phyloP scores from a whole-genome alignment of 2,113 vertebrate genomes.

The Hylia prasina region DNA sequence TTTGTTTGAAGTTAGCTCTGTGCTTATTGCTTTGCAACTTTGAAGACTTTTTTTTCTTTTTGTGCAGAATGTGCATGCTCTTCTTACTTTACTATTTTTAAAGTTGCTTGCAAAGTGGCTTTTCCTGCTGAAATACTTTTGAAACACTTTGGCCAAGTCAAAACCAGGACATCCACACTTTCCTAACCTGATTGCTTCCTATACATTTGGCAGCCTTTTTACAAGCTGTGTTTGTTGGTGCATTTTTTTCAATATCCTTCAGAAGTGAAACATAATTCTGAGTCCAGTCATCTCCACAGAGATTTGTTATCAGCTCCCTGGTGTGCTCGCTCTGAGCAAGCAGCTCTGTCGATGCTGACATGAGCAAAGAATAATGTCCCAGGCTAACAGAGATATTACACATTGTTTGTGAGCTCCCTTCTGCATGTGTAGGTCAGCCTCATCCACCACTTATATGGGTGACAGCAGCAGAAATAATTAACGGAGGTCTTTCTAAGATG shows the following conservation, averaged over 20 bases:
- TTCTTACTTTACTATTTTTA: neutral
- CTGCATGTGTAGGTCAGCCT: neutral
- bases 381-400: neutral
- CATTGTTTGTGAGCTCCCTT: neutral
- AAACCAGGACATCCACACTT: neutral
- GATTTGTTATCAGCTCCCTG: neutral
- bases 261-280: neutral
- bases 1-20: neutral
- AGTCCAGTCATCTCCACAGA: neutral
- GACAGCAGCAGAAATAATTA: neutral
- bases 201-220: neutral
- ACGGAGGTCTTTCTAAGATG: neutral
- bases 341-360: neutral
- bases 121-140: neutral
- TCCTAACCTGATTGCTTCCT: neutral
- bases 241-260: neutral
- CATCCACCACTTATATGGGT: neutral
- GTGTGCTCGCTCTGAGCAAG: rapidly evolving
- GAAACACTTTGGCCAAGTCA: neutral
- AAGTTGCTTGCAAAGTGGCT: neutral
- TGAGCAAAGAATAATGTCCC: neutral
- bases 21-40: neutral
- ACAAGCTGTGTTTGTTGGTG: neutral
- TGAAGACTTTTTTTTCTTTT: neutral
- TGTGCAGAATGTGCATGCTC: neutral